These are phyloP conservation scores for Macquaria australasica DNA, from an alignment of 2,113 vertebrate species.

Conservation along the genomic window DNA sequence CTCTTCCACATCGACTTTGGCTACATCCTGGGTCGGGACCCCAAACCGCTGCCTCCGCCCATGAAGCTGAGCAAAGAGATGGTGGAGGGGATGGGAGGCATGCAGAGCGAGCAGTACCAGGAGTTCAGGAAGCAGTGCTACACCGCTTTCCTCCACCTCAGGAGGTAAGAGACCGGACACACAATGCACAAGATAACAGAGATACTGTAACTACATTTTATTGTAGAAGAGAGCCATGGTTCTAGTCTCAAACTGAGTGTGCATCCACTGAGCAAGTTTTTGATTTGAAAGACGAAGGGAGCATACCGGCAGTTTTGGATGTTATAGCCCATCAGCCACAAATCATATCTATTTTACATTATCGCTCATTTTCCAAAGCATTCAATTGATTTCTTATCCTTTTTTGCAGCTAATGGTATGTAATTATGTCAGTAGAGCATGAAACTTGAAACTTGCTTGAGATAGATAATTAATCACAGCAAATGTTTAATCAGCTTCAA, in stretches of 20 bases:
- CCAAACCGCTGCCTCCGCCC: slow-evolving; percentile 96
- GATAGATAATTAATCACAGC: not conserved
- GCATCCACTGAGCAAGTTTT: not conserved
- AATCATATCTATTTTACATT: not conserved
- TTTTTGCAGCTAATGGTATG: not conserved
- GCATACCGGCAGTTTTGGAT: too few species aligned
- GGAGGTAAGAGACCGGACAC: slow-evolving; percentile 84
- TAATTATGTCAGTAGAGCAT: not conserved
- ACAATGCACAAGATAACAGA: not conserved
- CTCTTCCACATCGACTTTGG: slow-evolving; percentile 99
- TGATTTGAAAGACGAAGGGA: too few species aligned
- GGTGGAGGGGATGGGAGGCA: slow-evolving; percentile 99
- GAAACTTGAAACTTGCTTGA: not conserved
- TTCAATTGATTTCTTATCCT: not conserved
- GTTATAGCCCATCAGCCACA: not conserved
- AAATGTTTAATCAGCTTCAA: not conserved
- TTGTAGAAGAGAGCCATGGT: not conserved
- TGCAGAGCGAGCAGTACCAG: slow-evolving; percentile 98
- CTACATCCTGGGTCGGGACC: slow-evolving; percentile 97
- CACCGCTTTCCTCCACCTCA: slow-evolving; percentile 96
- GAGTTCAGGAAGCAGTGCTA: slow-evolving; percentile 99
- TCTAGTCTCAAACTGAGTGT: not conserved
- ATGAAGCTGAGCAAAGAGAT: slow-evolving; percentile 99
- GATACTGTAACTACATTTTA: not conserved
- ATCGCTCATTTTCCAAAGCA: not conserved